Base-by-base conservation (phyloP, 2,797 vertebrate genomes). In the Myripristis jacobus region DNA sequence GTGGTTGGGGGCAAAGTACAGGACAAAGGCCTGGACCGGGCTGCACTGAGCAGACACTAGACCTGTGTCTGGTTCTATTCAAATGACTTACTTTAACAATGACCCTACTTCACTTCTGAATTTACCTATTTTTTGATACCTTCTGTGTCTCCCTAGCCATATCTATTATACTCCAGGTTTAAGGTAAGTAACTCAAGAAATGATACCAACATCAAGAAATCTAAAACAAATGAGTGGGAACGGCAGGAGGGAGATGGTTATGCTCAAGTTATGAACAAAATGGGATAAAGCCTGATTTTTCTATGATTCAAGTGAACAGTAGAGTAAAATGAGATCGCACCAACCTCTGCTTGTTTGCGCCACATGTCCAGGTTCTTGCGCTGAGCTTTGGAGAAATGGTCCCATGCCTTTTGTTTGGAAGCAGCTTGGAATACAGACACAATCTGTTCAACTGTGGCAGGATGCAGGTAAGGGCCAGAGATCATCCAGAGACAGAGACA, bases 301-400 rank as follows among this genome's bases (percentile, higher is more conserved):
- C 54, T 62, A 74, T 27, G 52, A 79, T 73, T 78, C 68, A 79
- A 22, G 68, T 38, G 25, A 80, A 72, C 51, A 83, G 70, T 44
- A 78, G 59, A 73, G 54, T 64, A 55, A 78, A 81, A 73, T 48
- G 62, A 67, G 47, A 65, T 75, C 81, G 79, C 70, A 98, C 97
- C 93, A 95, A 99, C 97, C 97, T 98, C 96, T 72, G 95, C 96
- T 96, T 99, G 97, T 92, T 98, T 98, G 93, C 96, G 96, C 97
- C 97, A 98, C 93, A 98, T 95, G 88, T 96, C 97, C 96, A 99
- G 96, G 95, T 98, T 99, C 96, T 98, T 98, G 94, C 97, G 97
- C 90, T 99, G 97, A 89, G 96, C 96, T 97, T 99, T 99, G 94
- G 97, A 97, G 96, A 99, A 99, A 97, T 98, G 97, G 96, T 99